Evolutionary conservation across 2,888 invertebrate species (phyloP).

Genomic region (Lissocephala sabroskyi): DNA sequence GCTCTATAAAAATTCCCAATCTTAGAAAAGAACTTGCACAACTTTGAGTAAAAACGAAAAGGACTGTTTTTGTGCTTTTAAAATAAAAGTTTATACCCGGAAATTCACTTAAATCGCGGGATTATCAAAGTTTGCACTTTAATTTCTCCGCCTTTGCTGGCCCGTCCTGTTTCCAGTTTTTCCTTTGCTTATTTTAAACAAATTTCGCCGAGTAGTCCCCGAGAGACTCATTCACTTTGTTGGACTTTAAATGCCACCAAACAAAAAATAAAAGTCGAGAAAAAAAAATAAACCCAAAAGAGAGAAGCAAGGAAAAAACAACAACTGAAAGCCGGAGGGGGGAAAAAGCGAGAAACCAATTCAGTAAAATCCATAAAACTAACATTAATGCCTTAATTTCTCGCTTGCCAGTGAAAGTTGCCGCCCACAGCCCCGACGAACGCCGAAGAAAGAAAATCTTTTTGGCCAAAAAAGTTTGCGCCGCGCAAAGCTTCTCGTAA

Average conservation of each 20-base stretch:
- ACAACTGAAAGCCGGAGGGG: background rate
- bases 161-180: no score
- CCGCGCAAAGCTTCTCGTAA: slow-evolving; percentile 38
- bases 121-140: no score
- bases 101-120: no score
- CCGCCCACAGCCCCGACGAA: slow-evolving; percentile 16
- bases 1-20: no score
- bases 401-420: slow-evolving; percentile 39
- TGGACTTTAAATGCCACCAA: background rate
- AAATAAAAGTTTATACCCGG: no score
- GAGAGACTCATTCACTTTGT: background rate
- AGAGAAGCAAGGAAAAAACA: background rate
- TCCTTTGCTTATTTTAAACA: no score
- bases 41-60: no score
- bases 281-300: background rate
- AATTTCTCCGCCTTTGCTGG: no score
- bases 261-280: background rate
- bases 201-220: background rate
- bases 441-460: slow-evolving; percentile 5
- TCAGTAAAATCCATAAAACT: slow-evolving; percentile 48
- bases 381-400: slow-evolving; percentile 60
- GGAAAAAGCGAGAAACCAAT: slow-evolving; percentile 39
- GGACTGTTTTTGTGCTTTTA: no score
- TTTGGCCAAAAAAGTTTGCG: slow-evolving; percentile 29
- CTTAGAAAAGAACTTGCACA: no score